Evolutionary conservation across 2,113 vertebrate genomes (phyloP), one percentile per base, ranked within the genome.

Genomic region (Marcusenius ussheri): DNA sequence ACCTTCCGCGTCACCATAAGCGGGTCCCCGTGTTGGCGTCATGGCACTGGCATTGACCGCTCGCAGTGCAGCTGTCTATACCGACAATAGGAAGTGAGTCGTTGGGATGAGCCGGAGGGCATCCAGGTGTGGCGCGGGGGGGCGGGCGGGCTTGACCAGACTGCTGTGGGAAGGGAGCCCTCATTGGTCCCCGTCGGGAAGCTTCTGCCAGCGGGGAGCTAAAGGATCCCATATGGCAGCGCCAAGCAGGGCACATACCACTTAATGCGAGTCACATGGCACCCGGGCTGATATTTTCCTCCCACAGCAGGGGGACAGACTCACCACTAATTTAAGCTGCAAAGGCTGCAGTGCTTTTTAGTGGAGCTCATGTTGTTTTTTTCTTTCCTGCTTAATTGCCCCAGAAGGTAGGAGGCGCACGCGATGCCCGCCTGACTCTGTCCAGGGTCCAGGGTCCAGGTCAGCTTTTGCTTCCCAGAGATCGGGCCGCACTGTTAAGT

Each of bases 191-290:
- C 31, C 6, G 56, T 35, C 17, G 31, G 80, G 62, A 77, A 56
- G 50, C 46, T 8, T 58, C 89, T 83, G 80, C 17, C 80, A 50
- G 51, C 42, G 10, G 50, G 89, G 80, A 56, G 77, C 95, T 95
- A 95, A 96, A 94, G 93, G 93, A 91, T 96, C 95, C 95, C 95
- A 96, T 95, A 96, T 96, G 94, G 96, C 95, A 95, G 95, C 96
- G 94, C 96, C 95, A 96, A 96, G 96, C 95, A 93, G 93, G 95
- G 94, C 94, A 93, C 94, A 95, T 94, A 93, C 92, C 93, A 93
- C 95, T 96, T 96, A 96, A 96, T 95, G 95, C 95, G 94, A 93
- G 94, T 96, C 96, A 96, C 95, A 96, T 96, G 96, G 95, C 95
- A 95, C 94, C 95, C 94, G 94, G 96, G 96, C 96, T 95, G 95